Base-by-base conservation (phyloP, 2,113 vertebrate genomes). In the Maylandia zebra region DNA sequence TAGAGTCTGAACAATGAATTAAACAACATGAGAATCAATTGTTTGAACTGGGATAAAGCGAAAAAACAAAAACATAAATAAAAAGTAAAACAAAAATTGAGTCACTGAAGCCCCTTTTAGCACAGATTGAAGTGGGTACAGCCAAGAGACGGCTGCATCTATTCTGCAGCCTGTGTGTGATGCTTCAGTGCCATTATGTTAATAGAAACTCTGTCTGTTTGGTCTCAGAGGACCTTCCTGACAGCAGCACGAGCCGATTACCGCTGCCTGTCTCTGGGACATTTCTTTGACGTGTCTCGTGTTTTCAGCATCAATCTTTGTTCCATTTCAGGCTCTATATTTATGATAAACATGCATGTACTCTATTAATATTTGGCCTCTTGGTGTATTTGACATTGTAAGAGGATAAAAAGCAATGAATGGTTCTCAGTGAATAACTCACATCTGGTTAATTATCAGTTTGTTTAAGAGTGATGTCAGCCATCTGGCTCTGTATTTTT, bases 151-250 rank as follows among this genome's bases (percentile, higher is more conserved):
- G 78, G 53, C 83, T 74, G 71, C 85, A 74, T 89, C 69, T 45
- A 6, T 6, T 80, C 79, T 43, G 36, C 76, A 86, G 87, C 59
- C 83, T 83, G 55, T 30, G 84, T 90, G 85, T 93, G 86, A 92
- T 85, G 86, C 74, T 66, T 82, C 84, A 79, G 48, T 90, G 45
- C 84, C 91, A 88, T 86, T 93, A 88, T 95, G 93, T 90, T 92
- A 94, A 95, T 92, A 86, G 85, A 83, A 83, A 59, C 83, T 57
- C 84, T 69, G 88, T 79, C 85, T 91, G 87, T 92, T 69, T 11
- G 85, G 80, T 84, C 92, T 92, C 89, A 80, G 69, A 82, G 92
- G 91, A 93, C 52, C 80, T 38, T 87, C 83, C 76, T 81, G 59
- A 85, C 84, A 90, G 92, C 84, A 89, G 66, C 74, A 64, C 82